Conservation (phyloP, 2,888 invertebrate genomes). For the Eupithecia vulgata region DNA sequence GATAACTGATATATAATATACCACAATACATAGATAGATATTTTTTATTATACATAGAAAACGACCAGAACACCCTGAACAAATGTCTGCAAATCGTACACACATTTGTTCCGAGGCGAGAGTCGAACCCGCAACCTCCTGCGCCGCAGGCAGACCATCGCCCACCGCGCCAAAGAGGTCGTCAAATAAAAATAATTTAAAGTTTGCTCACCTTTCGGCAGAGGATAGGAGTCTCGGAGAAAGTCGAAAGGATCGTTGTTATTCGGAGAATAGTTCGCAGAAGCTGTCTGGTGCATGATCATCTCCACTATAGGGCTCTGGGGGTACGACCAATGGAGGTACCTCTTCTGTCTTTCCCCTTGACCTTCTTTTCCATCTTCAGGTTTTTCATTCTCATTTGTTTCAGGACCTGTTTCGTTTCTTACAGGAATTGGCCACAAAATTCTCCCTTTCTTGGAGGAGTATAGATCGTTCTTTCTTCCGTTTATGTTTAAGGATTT, state of each 20-base stretch:
- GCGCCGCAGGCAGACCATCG: too few relatives aligned
- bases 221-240: conserved; percentile 70
- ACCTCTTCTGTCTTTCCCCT: conserved; percentile 52
- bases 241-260: conserved; percentile 73
- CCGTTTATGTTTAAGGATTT: conserved; percentile 29
- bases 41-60: too few relatives aligned
- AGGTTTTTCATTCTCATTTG: conserved; percentile 31
- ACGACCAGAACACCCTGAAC: too few relatives aligned
- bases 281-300: conserved; percentile 66
- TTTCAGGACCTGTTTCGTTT: conserved; percentile 44
- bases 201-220: conserved; percentile 71
- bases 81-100: too few relatives aligned
- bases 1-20: too few relatives aligned
- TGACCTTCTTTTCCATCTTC: neutral
- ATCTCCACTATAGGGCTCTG: conserved; percentile 71
- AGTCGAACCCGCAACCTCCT: too few relatives aligned
- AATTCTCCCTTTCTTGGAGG: conserved; percentile 56
- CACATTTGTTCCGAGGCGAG: too few relatives aligned
- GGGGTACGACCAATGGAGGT: conserved; percentile 64
- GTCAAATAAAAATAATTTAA: neutral
- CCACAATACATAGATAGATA: too few relatives aligned
- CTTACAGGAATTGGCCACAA: conserved; percentile 65
- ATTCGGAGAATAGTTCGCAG: conserved; percentile 60
- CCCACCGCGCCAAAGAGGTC: too few relatives aligned
- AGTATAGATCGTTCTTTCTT: conserved; percentile 17